Evolutionary conservation across 92 coral and sea anemone genomes (phyloP).

Genomic region (Heliopora coerulea): DNA sequence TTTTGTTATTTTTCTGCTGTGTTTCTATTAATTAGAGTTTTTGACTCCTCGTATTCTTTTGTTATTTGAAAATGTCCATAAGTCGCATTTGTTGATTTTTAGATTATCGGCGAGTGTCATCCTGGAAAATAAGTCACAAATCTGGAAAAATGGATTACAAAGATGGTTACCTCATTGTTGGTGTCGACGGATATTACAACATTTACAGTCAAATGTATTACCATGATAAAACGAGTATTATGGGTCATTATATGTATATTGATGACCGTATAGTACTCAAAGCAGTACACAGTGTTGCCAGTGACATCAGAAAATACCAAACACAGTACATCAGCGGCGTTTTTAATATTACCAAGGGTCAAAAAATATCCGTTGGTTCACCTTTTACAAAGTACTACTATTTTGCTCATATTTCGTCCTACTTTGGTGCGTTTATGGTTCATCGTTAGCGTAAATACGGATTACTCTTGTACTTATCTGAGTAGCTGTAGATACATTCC

Average conservation of each 20-base stretch:
- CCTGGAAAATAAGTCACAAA: conserved; percentile 60
- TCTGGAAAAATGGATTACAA: conserved; percentile 72
- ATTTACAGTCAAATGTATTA: conserved; percentile 81
- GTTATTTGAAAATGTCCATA: not conserved
- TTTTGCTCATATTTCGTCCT: conserved; percentile 36
- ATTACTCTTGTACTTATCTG: too few relatives aligned
- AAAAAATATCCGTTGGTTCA: conserved; percentile 55
- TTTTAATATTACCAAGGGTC: conserved; percentile 59
- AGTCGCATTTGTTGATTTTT: not conserved
- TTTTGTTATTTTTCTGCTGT: too few relatives aligned
- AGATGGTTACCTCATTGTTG: conserved; percentile 54
- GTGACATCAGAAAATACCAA: conserved; percentile 26
- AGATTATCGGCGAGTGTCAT: conserved; percentile 2
- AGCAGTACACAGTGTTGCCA: conserved; percentile 31
- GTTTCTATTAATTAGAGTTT: too few relatives aligned
- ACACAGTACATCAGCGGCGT: conserved; percentile 82
- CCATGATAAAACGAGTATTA: conserved; percentile 27
- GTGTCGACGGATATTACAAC: conserved; percentile 68
- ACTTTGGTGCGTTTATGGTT: conserved; percentile 75
- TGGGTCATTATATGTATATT: conserved; percentile 60
- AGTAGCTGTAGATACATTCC: too few relatives aligned
- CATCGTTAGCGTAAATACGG: too few relatives aligned
- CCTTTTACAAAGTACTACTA: conserved; percentile 22
- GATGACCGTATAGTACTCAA: conserved; percentile 52
- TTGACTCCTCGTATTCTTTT: too few relatives aligned